phyloP scores from a whole-genome alignment of 1,140 invertebrate species.

The Nebria ingens region DNA sequence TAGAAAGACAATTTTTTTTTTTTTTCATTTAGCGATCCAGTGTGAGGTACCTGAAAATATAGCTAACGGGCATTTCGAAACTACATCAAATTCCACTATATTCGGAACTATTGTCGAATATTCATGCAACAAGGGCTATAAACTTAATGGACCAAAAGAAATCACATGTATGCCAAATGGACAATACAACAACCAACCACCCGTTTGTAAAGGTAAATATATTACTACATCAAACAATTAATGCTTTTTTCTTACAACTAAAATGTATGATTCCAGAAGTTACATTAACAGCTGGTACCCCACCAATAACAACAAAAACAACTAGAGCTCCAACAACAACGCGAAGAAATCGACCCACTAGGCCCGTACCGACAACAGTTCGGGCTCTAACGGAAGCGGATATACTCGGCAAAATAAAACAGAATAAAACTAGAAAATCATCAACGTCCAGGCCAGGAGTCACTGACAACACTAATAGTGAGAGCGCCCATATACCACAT shows the following conservation, averaged over 20 bases:
- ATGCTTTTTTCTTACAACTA: constrained; percentile 14
- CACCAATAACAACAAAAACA: constrained; percentile 14
- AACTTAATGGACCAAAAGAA: constrained; percentile 53
- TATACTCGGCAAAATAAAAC: constrained; percentile 15
- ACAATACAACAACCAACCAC: constrained; percentile 64
- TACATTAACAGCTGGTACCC: constrained; percentile 23
- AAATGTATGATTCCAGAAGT: constrained; percentile 17
- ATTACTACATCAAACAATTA: not conserved
- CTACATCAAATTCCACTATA: constrained; percentile 52
- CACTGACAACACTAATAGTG: constrained; percentile 19
- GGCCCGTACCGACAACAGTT: constrained; percentile 32
- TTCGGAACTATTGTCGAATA: constrained; percentile 66
- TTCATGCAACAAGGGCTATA: constrained; percentile 58
- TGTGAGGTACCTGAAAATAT: constrained; percentile 64
- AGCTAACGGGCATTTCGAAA: constrained; percentile 55
- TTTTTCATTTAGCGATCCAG: constrained; percentile 48
- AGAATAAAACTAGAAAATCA: constrained; percentile 18
- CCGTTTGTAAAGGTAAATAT: constrained; percentile 56
- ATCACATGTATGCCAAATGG: constrained; percentile 66
- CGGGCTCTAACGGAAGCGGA: constrained; percentile 21
- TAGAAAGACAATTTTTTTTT: not conserved
- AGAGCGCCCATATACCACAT: constrained; percentile 38
- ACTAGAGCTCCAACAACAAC: constrained; percentile 20
- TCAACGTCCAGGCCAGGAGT: constrained; percentile 18
- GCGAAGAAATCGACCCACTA: constrained; percentile 30